These are phyloP conservation scores for Struthidea cinerea DNA, from an alignment of 2,113 vertebrate species.

Conservation along the genomic window DNA sequence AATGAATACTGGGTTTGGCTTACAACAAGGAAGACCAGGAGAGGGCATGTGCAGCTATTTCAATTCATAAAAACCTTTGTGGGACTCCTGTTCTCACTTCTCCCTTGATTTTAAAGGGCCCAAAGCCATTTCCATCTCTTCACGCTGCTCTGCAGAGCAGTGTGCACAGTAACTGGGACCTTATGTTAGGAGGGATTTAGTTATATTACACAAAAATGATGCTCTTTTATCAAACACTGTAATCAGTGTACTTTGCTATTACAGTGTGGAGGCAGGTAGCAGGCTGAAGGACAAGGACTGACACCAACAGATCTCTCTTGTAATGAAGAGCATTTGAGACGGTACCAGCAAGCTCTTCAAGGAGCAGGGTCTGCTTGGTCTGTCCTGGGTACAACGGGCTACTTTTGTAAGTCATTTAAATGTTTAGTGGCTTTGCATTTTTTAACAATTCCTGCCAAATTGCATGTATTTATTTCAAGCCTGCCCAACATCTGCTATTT, in stretches of 20 bases:
- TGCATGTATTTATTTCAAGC: conserved; percentile 38
- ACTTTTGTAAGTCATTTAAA: not conserved
- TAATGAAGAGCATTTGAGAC: not conserved
- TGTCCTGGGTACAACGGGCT: not conserved
- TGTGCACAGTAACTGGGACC: not conserved
- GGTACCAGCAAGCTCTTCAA: not conserved
- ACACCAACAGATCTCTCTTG: not conserved
- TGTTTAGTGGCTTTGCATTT: not conserved
- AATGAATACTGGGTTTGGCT: not conserved
- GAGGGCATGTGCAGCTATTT: not conserved
- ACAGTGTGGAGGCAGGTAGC: not conserved
- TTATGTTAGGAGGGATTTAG: not conserved
- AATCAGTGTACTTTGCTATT: not conserved
- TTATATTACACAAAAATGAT: not conserved
- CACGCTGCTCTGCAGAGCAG: not conserved
- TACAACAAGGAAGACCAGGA: not conserved
- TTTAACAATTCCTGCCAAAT: conserved; percentile 52
- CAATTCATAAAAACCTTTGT: not conserved
- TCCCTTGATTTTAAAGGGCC: not conserved
- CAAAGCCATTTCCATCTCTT: not conserved
- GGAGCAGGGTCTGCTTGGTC: not conserved
- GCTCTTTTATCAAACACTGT: not conserved
- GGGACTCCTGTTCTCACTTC: not conserved
- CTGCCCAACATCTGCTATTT: not conserved
- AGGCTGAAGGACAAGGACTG: not conserved